These are phyloP conservation scores for Microplitis demolitor DNA, from an alignment of 1,140 invertebrate genomes.

Conservation along the genomic window DNA sequence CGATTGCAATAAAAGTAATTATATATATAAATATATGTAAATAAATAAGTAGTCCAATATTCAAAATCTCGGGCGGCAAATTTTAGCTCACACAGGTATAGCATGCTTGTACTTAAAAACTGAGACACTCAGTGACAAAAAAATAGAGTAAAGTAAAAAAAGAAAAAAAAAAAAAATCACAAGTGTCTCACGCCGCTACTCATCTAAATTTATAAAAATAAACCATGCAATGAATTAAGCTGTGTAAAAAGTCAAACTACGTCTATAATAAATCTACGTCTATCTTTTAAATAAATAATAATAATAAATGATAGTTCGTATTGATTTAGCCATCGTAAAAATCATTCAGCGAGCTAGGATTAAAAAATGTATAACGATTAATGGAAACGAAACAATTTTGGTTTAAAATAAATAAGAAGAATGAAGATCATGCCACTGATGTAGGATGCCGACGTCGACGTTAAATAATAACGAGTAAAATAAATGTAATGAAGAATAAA, in stretches of 20 bases:
- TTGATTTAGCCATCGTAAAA: not conserved
- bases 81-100: slow-evolving; percentile 22
- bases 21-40: not conserved
- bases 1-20: not conserved
- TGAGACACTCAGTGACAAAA: not conserved
- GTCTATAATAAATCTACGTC: no score
- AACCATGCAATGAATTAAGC: slow-evolving; percentile 15
- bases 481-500: not conserved
- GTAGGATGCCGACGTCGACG: not conserved
- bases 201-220: not conserved
- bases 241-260: not conserved
- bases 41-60: no score
- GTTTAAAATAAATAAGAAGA: slow-evolving; percentile 1
- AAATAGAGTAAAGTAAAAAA: not conserved
- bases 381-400: slow-evolving; percentile 4
- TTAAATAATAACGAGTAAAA: not conserved
- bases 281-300: no score
- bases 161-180: slow-evolving; percentile 1
- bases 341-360: not conserved
- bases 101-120: slow-evolving; percentile 12
- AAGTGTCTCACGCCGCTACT: not conserved
- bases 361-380: not conserved
- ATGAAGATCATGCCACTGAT: slow-evolving; percentile 31
- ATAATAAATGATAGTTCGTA: not conserved
- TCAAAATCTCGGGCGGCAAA: slow-evolving; percentile 11